Percentiles rank a stretch among this genome's conserved stretches.
Conservation (phyloP, 2,888 invertebrate genomes). For the Lochmaea crataegi region DNA sequence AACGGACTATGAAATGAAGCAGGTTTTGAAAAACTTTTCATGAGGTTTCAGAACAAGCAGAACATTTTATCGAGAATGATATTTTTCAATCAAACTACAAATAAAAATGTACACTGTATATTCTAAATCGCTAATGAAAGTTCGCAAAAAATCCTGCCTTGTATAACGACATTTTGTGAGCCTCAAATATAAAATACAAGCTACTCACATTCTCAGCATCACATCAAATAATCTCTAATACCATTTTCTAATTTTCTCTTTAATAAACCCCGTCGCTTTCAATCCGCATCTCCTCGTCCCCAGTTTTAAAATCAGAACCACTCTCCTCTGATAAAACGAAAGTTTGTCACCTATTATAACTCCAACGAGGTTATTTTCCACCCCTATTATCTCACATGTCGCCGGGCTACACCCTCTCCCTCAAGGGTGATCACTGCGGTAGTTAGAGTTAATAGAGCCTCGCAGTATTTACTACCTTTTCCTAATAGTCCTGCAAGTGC, state of each 20-base stretch:
- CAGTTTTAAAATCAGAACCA: constrained; percentile 35
- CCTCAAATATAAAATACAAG: constrained; percentile 14
- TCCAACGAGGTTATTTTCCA: constrained; percentile 45
- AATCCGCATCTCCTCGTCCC: constrained; percentile 18
- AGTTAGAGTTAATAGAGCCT: constrained; percentile 56
- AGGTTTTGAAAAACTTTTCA: too few species aligned
- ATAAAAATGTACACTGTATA: too few species aligned
- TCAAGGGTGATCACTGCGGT: constrained; percentile 53
- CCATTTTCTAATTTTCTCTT: constrained; percentile 32
- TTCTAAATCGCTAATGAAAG: too few species aligned
- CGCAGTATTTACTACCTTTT: constrained; percentile 56
- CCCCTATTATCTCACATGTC: constrained; percentile 47
- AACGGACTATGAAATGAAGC: too few species aligned
- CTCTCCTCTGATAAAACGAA: constrained; percentile 43
- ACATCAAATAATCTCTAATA: constrained; percentile 21
- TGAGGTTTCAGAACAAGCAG: too few species aligned
- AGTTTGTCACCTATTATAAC: constrained; percentile 47
- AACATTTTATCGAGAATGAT: too few species aligned
- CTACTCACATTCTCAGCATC: constrained; percentile 8
- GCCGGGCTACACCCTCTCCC: constrained; percentile 47
- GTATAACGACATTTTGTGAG: not conserved
- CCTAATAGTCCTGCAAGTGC: constrained; percentile 51
- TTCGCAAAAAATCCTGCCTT: not conserved
- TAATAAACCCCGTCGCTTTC: constrained; percentile 28
- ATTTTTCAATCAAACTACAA: too few species aligned